Evolutionary conservation across 2,888 invertebrate species (phyloP), one percentile per base, ranked within the genome.

Genomic region (Lacanobia wlatinum): DNA sequence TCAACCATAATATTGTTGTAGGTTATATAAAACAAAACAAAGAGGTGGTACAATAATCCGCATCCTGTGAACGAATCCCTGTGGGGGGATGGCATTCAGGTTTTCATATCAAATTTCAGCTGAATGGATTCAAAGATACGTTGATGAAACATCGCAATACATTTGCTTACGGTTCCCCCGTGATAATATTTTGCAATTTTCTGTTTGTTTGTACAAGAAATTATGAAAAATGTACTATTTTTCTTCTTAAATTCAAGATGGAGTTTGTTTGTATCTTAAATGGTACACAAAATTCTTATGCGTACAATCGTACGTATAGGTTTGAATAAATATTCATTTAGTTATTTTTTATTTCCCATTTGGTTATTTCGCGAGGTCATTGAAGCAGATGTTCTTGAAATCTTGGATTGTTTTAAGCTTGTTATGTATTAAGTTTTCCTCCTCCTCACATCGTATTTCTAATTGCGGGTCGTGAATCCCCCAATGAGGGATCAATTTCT

Each of bases 61-160:
- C 50, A 76, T 77, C 55, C 65, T 70, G 55, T 71, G 55, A 61
- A 34, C 12, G 46, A 50, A 82, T 63, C 67, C 85, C 76, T 82
- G 28, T 53, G 62, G 64, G 74, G 18, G 60, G 52, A 18, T 52
- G 67, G 67, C 73, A 80, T 86, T 82, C 85, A 68, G 76, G 66
- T 70, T 84, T 85, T 82, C 87, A 87, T 82, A 86, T 86, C 73
- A 86, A 86, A 85, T 87, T 89, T 88, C 89, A 88, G 73, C 84
- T 87, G 91, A 90, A 90, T 90, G 90, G 86, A 87, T 89, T 88
- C 87, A 88, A 88, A 90, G 87, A 88, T 88, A 86, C 89, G 83
- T 83, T 90, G 89, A 92, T 90, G 89, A 89, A 88, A 87, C 87
- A 89, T 67, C 76, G 79, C 84, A 86, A 84, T 85, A 84, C 87